Conservation (phyloP, 2,113 vertebrate species). For the Cryptoleucopteryx plumbea region DNA sequence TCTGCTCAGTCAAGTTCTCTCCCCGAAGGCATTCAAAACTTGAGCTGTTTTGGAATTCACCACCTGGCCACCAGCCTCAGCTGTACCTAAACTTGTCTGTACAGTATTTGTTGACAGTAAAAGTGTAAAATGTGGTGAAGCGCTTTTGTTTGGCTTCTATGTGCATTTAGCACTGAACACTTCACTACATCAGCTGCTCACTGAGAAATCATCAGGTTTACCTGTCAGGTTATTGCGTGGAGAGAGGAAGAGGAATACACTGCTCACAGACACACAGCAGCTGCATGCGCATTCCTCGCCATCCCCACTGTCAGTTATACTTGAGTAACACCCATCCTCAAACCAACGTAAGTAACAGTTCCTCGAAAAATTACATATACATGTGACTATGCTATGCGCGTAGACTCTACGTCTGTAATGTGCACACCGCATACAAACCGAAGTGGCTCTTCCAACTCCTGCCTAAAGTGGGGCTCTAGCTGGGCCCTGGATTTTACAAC, state of each 20-base stretch:
- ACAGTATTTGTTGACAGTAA: conserved; percentile 33
- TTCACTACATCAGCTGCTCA: neutral
- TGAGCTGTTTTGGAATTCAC: conserved; percentile 66
- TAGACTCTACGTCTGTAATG: fast-evolving
- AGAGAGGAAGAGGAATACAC: neutral
- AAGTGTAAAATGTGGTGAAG: neutral
- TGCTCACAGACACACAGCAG: neutral
- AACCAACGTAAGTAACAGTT: neutral
- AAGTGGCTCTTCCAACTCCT: neutral
- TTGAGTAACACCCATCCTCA: neutral
- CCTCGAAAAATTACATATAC: fast-evolving
- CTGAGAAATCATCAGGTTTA: neutral
- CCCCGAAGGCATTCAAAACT: conserved; percentile 36
- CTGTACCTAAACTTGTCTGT: conserved; percentile 58
- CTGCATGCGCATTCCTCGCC: fast-evolving
- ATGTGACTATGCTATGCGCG: fast-evolving
- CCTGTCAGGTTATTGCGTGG: fast-evolving
- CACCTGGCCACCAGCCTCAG: conserved; percentile 55
- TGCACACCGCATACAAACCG: fast-evolving
- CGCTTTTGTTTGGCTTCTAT: conserved; percentile 1
- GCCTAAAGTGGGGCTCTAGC: neutral
- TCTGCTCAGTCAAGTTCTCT: conserved; percentile 56
- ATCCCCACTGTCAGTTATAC: neutral
- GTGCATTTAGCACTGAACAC: neutral
- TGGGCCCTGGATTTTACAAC: neutral